phyloP scores from a whole-genome alignment of 2,113 vertebrate species.

The Eulacestoma nigropectus region DNA sequence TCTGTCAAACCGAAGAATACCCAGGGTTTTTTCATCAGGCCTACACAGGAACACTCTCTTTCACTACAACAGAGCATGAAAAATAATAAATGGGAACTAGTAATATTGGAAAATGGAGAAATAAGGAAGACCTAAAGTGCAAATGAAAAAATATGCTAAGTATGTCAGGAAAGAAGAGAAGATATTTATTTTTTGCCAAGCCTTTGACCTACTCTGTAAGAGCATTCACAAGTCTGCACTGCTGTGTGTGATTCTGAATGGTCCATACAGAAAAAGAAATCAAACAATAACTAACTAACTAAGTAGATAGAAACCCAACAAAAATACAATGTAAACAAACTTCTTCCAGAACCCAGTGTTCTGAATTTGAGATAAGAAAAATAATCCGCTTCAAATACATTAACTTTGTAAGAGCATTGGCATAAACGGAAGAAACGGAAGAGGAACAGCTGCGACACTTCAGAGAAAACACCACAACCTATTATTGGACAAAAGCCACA shows the following conservation, averaged over 20 bases:
- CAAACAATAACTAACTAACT: background rate
- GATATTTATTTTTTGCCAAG: background rate
- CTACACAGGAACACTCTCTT: background rate
- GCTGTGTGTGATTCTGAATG: background rate
- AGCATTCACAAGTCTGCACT: background rate
- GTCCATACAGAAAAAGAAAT: background rate
- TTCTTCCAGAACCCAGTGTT: background rate
- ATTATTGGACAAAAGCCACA: background rate
- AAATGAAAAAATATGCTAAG: background rate
- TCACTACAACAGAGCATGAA: background rate
- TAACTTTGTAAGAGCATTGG: background rate
- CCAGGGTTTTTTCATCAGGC: background rate
- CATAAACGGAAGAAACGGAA: background rate
- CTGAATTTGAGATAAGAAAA: background rate
- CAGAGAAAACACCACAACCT: background rate
- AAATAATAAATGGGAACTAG: background rate
- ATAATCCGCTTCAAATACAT: background rate
- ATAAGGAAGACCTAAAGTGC: background rate
- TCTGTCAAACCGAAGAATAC: background rate
- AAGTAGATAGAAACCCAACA: background rate
- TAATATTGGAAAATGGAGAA: background rate
- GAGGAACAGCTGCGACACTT: background rate
- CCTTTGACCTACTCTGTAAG: accelerated
- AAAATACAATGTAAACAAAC: background rate
- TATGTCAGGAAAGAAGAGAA: background rate